Evolutionary conservation across 37 sponge, comb jelly and placozoan species (phyloP).

Genomic region (Chondrilla cf. caribensis): DNA sequence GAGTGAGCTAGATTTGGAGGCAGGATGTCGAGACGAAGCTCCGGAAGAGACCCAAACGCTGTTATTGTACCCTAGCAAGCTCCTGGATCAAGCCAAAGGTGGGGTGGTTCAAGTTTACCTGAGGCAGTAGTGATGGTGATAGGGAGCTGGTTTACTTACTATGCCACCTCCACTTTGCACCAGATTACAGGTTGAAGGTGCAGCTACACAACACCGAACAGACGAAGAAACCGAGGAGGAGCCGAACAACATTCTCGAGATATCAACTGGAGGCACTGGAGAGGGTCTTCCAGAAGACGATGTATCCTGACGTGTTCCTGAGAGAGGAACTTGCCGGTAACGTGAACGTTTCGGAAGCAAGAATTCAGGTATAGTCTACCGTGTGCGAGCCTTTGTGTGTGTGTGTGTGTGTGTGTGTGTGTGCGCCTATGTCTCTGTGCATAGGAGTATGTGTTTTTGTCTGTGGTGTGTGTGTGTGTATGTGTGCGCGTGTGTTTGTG

Average conservation of each 20-base stretch:
- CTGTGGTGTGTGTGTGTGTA: too few species aligned
- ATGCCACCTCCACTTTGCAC: too few species aligned
- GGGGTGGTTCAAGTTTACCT: background rate
- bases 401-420: too few species aligned
- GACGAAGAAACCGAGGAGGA: background rate
- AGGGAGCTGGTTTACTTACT: too few species aligned
- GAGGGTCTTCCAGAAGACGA: slow-evolving; percentile 15
- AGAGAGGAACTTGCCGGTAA: slow-evolving; percentile 10
- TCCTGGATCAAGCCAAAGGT: slow-evolving; percentile 14
- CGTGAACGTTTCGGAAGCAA: slow-evolving; percentile 4
- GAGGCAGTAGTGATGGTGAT: too few species aligned
- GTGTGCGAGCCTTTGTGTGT: too few species aligned
- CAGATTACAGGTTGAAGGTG: background rate
- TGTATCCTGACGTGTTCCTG: slow-evolving; percentile 1
- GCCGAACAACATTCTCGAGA: background rate
- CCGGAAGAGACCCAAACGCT: background rate
- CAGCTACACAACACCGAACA: background rate
- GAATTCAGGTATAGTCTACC: slow-evolving; percentile 19
- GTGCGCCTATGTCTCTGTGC: too few species aligned
- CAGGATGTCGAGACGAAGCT: background rate
- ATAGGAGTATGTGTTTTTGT: too few species aligned
- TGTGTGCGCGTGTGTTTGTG: too few species aligned
- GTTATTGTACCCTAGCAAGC: background rate
- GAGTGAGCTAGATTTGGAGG: background rate
- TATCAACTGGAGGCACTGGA: slow-evolving; percentile 4